phyloP scores from a whole-genome alignment of 2,113 vertebrate genomes.

The Ascaphus truei region DNA sequence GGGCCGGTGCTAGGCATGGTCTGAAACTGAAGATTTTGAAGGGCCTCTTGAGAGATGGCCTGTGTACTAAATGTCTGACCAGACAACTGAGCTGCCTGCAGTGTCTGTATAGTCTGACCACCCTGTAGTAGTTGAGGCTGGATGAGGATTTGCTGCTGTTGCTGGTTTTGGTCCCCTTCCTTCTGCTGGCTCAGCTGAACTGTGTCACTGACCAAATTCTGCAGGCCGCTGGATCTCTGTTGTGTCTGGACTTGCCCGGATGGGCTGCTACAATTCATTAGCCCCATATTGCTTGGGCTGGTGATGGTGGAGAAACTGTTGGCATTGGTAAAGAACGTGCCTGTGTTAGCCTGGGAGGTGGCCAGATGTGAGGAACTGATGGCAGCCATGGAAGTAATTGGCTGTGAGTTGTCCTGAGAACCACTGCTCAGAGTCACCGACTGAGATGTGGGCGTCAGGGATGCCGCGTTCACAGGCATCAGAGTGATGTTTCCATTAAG shows the following conservation, averaged over 20 bases:
- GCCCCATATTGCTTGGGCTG: slow-evolving; percentile 63
- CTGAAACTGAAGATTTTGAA: slow-evolving; percentile 93
- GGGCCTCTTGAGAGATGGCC: slow-evolving; percentile 83
- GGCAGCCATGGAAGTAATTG: slow-evolving; percentile 54
- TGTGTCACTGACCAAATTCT: slow-evolving; percentile 56
- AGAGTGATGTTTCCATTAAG: slow-evolving; percentile 93
- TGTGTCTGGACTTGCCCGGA: slow-evolving; percentile 59
- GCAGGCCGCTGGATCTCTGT: slow-evolving; percentile 57
- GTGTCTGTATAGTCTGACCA: slow-evolving; percentile 74
- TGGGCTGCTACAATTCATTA: slow-evolving; percentile 61
- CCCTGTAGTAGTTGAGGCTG: slow-evolving; percentile 81
- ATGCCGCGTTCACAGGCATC: slow-evolving; percentile 76
- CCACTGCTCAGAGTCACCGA: slow-evolving; percentile 63
- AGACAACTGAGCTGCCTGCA: slow-evolving; percentile 73
- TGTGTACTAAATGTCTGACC: slow-evolving; percentile 84
- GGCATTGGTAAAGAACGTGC: slow-evolving; percentile 67
- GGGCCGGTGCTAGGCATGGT: slow-evolving; percentile 82
- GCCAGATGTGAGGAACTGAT: slow-evolving; percentile 53
- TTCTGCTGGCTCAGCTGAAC: slow-evolving; percentile 65
- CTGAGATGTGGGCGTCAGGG: slow-evolving; percentile 75
- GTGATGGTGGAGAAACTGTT: slow-evolving; percentile 66
- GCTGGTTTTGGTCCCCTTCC: slow-evolving; percentile 62
- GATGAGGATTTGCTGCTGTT: slow-evolving; percentile 79
- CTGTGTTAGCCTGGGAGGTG: slow-evolving; percentile 55
- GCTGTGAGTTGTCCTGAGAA: slow-evolving; percentile 65